Base-by-base conservation (phyloP, 2,113 vertebrate species). In the Lamprologus tigripictilis region DNA sequence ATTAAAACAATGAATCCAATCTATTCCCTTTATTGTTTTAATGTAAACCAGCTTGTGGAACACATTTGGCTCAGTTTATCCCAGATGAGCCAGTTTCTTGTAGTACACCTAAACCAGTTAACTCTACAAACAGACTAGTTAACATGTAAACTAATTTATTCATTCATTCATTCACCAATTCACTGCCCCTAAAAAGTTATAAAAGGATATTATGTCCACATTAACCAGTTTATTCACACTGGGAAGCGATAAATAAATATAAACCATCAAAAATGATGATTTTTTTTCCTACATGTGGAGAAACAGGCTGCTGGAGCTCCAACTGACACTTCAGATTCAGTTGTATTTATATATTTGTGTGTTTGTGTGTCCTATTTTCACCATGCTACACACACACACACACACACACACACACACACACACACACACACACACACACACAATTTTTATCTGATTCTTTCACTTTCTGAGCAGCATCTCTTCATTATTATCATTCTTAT, bases 311-410 rank as follows among this genome's bases (percentile, higher is more conserved):
- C 10, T 28, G 55, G 49, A 42, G 21, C 66, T 28, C 28, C 58
- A 47, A 49, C 71, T 76, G 23, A 76, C 42, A 49, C 71, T 49
- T 19, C 68, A 76, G 51, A 68, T 58, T 57, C 68, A 47, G 53
- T 7, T 47, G 17, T 40, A 78, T 79, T 49, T 86, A 8, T 61
- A 7, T 40, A 14, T 78, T 58, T 53, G 12, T 71, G n/a, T 14
- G 66, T 71, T 23, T 86, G 47, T 88, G 26, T 78, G 81, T 84
- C 51, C 81, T 84, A 91, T 89, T 89, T 86, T 82, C 82, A 85
- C 58, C 68, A 5, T 10, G 33, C 40, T 2, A 45, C 66, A 42
- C 40, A 7, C 35, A 8, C 11, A 23, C 68, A 31, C 26, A 26
- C 12, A 12, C 49, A 5, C 37, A 6, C n/a, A 28, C 78, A 23